phyloP scores from a whole-genome alignment of 2,113 vertebrate species.

The Channa argus region DNA sequence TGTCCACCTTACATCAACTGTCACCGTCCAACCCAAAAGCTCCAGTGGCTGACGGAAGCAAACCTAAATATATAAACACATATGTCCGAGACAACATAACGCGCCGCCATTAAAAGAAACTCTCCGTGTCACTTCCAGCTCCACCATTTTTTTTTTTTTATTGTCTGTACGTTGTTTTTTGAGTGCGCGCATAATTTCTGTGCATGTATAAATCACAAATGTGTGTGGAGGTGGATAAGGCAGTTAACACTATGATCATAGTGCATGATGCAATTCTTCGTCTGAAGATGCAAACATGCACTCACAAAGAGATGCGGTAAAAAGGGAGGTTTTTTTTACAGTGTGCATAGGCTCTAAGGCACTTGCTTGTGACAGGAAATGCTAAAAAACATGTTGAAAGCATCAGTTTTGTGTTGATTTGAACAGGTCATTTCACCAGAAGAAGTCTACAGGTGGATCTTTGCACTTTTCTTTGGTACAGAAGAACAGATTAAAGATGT shows the following conservation, averaged over 20 bases:
- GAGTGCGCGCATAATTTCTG: neutral
- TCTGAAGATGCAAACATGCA: conserved; percentile 63
- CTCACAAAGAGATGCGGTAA: conserved; percentile 26
- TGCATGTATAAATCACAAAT: conserved; percentile 44
- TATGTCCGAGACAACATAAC: conserved; percentile 23
- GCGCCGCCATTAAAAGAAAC: neutral
- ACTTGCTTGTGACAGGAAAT: conserved; percentile 2
- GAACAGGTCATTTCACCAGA: no score
- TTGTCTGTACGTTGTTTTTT: conserved; percentile 5
- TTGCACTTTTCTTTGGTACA: no score
- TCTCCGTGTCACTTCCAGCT: conserved; percentile 4
- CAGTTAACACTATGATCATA: conserved; percentile 46
- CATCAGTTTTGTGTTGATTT: no score
- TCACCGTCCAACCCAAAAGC: conserved; percentile 26
- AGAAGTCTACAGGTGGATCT: no score
- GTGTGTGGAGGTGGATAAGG: conserved; percentile 51
- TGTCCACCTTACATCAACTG: conserved; percentile 51
- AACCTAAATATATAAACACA: conserved; percentile 36
- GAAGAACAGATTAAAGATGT: no score
- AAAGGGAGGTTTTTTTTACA: conserved; percentile 14
- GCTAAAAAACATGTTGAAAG: conserved; percentile 18
- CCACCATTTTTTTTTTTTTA: neutral
- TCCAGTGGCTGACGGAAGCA: conserved; percentile 16
- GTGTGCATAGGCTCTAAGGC: conserved; percentile 1
- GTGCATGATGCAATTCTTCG: conserved; percentile 66